Evolutionary conservation across 2,113 vertebrate species (phyloP).

Genomic region (Telmatochromis brichardi): DNA sequence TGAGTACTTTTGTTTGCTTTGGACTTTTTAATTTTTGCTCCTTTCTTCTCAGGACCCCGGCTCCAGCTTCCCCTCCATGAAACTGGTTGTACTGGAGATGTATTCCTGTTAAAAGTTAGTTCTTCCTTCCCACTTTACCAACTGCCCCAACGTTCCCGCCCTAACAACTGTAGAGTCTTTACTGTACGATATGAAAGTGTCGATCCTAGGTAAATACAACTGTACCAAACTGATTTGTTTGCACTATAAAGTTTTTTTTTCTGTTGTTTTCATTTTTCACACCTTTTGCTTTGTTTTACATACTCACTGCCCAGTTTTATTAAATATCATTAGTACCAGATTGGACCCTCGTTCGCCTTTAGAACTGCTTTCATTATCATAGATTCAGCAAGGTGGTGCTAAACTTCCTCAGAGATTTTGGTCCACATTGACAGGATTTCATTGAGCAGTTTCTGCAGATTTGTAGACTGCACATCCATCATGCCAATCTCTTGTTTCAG

Average conservation of each 20-base stretch:
- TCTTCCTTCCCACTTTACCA: background rate
- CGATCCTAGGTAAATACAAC: background rate
- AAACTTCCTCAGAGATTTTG: background rate
- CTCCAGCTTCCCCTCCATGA: background rate
- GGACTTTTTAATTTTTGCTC: fast-evolving
- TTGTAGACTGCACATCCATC: background rate
- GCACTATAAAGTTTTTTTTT: background rate
- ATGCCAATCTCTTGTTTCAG: background rate
- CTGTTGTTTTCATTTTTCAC: background rate
- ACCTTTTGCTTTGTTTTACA: background rate
- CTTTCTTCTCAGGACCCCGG: background rate
- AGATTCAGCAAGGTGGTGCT: background rate
- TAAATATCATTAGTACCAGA: background rate
- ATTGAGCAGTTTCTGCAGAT: background rate
- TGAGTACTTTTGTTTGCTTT: background rate
- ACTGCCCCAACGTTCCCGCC: background rate
- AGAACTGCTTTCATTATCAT: background rate
- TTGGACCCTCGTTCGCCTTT: background rate
- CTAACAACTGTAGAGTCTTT: background rate
- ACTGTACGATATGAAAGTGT: background rate
- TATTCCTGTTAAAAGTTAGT: background rate
- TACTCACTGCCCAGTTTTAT: background rate
- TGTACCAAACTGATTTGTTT: fast-evolving
- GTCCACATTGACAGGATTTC: background rate
- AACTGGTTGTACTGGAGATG: background rate